Evolutionary conservation across 2,113 vertebrate genomes (phyloP), one percentile per base, ranked within the genome.

Genomic region (Cynoglossus semilaevis): DNA sequence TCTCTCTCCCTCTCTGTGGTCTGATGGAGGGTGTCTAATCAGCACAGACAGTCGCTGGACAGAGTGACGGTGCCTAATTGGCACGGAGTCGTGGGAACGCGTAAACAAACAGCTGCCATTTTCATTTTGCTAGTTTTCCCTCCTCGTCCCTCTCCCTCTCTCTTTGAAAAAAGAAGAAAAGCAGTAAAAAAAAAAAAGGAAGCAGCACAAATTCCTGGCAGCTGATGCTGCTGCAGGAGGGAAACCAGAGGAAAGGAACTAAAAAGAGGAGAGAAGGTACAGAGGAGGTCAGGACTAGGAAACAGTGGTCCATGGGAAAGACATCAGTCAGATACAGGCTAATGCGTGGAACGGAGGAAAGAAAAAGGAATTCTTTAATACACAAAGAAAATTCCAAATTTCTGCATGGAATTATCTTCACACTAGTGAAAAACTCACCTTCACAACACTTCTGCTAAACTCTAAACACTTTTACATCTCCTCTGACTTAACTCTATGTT

Each of bases 101-200:
- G 82, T 91, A 92, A 91, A 92, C 88, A 92, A 91, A 91, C 89
- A 90, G 88, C 90, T 90, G 88, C 86, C 86, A 83, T 85, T 81
- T 87, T 83, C 80, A 83, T 85, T 85, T 87, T 74, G 80, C 82
- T 84, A 64, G 67, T 85, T 81, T 79, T 56, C 81, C 69, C 67
- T 29, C 72, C 70, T 50, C 49, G 47, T 67, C 79, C 72, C 73
- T 75, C 67, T 71, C 80, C n/a, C n/a, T 81, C 83, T 29, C 74
- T 86, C 72, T 71, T 87, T 84, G 90, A 88, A 87, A 87, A 76
- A 76, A 84, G 63, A 78, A 81, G 81, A 77, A 73, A 83, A 85
- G 69, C 72, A 74, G 72, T 78, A 77, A 79, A 13, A 40, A 41
- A 41, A 14, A 6, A 29, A 29, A 29, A 29, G 22, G 22, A 29